Conservation (phyloP, 2,113 vertebrate species). For the Nothocercus nigrocapillus region DNA sequence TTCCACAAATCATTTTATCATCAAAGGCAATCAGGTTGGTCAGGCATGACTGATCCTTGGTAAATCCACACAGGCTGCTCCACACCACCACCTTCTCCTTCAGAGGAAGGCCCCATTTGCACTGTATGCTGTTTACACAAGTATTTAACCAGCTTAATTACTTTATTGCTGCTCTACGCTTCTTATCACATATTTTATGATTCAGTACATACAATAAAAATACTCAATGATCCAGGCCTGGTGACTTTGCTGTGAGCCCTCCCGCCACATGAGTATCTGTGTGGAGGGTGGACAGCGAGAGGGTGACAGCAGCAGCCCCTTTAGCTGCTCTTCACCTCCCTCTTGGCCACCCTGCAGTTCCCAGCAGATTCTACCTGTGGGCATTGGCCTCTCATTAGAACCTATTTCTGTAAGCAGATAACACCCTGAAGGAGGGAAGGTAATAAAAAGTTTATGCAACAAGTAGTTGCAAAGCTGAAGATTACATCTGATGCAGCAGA, state of each 20-base stretch:
- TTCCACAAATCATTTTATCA: background rate
- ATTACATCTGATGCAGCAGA: background rate
- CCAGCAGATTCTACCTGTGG: background rate
- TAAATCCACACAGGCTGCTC: background rate
- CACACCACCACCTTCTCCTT: background rate
- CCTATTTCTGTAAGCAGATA: background rate
- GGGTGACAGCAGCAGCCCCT: background rate
- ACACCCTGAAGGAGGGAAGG: background rate
- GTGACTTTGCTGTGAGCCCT: background rate
- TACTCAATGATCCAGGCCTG: background rate
- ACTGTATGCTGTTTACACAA: background rate
- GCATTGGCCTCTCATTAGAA: background rate
- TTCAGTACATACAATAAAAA: background rate
- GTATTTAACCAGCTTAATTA: background rate
- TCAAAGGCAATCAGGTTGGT: background rate
- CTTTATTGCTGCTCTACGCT: background rate
- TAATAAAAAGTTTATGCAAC: background rate
- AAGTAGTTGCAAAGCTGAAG: background rate
- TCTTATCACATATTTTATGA: background rate
- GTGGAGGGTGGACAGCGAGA: background rate
- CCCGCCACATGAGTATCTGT: accelerated
- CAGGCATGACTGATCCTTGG: background rate
- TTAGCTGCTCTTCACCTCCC: background rate
- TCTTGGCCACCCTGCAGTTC: background rate
- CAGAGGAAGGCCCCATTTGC: background rate